Evolutionary conservation across 1,140 invertebrate genomes (phyloP), one percentile per base, ranked within the genome.

Genomic region (Danaus plexippus): DNA sequence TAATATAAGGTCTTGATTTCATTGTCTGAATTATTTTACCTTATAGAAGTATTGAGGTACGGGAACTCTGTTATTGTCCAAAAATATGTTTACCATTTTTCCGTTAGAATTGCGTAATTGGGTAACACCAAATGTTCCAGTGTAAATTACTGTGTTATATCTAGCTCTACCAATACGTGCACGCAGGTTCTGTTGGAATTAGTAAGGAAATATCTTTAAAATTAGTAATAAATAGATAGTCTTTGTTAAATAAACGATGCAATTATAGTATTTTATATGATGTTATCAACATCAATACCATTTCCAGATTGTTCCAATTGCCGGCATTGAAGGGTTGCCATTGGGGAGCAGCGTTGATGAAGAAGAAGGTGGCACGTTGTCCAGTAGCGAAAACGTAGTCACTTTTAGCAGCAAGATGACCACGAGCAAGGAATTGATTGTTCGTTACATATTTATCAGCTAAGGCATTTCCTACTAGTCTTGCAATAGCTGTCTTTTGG

Each of bases 261-360:
- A 32, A 32, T 32, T 32, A 32, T 32, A 8, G 5, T 32, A 32
- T 32, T 32, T 32, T 32, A 32, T 6, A 32, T 32, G 0, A 32
- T 32, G 22, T 32, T 4, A 32, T 32, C 22, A 32, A 32, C 22
- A 47, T 45, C 48, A 54, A 48, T 64, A 87, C 85, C 63, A 80
- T 74, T 71, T 88, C 87, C 9, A 88, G 63, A 46, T 54, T 72
- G 65, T 87, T 86, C 91, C 92, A 93, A 73, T 92, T 92, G 43
- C 89, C 90, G 49, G 85, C 89, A 62, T 92, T 92, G 59, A 92
- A 90, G 6, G 83, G 87, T 57, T 92, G 90, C 91, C 91, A 93
- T 57, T 91, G 91, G 1, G 91, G 91, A 5, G 88, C 90, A 4
- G 84, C 88, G 67, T 93, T 93, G 9, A 91, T 88, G 69, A 90